Conservation (phyloP, 2,797 vertebrate genomes). For the Telmatherina bonti region DNA sequence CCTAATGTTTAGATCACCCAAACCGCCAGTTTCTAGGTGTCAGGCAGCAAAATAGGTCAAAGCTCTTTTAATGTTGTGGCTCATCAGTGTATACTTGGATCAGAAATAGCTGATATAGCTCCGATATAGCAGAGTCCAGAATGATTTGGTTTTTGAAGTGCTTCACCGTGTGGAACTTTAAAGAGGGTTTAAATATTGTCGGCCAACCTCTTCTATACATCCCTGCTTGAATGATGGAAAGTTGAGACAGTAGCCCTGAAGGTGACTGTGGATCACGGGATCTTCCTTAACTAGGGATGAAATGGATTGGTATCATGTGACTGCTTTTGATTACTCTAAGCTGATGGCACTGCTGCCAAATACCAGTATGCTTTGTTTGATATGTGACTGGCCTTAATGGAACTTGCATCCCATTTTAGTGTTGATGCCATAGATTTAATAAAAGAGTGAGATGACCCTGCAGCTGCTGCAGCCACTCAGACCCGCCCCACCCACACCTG, state of each 20-base stretch:
- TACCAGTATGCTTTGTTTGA: slow-evolving; percentile 69
- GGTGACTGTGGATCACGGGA: slow-evolving; percentile 54
- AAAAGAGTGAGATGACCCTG: slow-evolving; percentile 59
- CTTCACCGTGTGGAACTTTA: neutral
- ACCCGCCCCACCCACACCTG: neutral
- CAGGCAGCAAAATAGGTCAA: neutral
- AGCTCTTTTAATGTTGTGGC: neutral
- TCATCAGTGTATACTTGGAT: neutral
- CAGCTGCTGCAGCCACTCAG: slow-evolving; percentile 81
- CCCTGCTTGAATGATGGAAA: slow-evolving; percentile 21
- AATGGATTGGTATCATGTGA: slow-evolving; percentile 66
- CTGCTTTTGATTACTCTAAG: slow-evolving; percentile 72
- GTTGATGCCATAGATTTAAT: slow-evolving; percentile 67
- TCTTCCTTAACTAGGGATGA: slow-evolving; percentile 60
- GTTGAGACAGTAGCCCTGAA: slow-evolving; percentile 42
- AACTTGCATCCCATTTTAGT: slow-evolving; percentile 41
- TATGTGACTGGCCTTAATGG: slow-evolving; percentile 67
- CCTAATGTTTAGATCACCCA: neutral
- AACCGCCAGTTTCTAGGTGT: neutral
- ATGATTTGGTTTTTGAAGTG: slow-evolving; percentile 12
- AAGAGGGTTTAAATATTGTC: neutral
- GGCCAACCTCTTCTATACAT: neutral
- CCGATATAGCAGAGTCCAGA: slow-evolving; percentile 9
- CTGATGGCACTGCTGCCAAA: slow-evolving; percentile 59
- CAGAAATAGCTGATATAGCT: neutral